Conservation (phyloP, 2,113 vertebrate species). For the Mormyrus iriodes region DNA sequence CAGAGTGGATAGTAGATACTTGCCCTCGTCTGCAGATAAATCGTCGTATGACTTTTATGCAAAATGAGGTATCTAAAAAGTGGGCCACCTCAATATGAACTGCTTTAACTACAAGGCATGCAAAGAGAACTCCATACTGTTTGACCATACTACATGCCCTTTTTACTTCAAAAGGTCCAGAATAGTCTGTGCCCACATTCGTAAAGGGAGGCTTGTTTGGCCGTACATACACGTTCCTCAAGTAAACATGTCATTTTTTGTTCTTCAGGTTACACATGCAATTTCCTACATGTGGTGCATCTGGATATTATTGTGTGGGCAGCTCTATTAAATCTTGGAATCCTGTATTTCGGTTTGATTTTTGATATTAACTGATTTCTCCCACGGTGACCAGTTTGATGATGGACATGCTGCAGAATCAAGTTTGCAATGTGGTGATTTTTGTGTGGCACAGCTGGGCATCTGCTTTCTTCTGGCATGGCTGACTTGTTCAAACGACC, state of each 20-base stretch:
- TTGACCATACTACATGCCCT: neutral
- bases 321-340: neutral
- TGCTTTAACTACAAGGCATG: neutral
- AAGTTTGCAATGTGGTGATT: neutral
- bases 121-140: neutral
- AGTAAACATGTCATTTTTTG: constrained; percentile 11
- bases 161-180: neutral
- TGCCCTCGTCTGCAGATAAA: neutral
- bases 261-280: neutral
- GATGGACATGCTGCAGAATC: neutral
- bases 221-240: neutral
- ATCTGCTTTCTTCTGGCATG: neutral
- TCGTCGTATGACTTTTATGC: neutral
- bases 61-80: neutral
- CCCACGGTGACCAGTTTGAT: neutral
- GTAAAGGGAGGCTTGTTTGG: neutral
- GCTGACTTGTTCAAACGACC: no score
- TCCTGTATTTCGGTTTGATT: neutral
- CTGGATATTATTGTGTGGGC: neutral
- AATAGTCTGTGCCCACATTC: neutral
- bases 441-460: neutral
- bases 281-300: neutral
- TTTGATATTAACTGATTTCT: neutral
- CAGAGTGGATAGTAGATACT: neutral
- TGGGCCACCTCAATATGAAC: neutral